Evolutionary conservation across 1,140 invertebrate species (phyloP).

Genomic region (Chymomyza costata): DNA sequence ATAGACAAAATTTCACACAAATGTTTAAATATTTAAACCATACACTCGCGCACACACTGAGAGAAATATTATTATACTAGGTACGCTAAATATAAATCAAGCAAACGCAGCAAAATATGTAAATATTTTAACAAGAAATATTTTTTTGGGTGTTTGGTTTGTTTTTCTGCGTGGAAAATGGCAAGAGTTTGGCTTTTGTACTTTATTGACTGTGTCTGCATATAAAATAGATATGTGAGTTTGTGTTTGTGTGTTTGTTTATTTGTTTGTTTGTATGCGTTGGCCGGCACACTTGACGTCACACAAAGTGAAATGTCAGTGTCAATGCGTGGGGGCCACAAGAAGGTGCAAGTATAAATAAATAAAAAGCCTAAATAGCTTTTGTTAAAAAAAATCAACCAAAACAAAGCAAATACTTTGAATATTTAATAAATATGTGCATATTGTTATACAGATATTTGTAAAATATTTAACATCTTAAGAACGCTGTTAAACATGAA

Average conservation of each 20-base stretch:
- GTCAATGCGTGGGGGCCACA: slow-evolving; percentile 49
- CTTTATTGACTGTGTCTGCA: slow-evolving; percentile 36
- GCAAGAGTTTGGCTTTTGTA: slow-evolving; percentile 53
- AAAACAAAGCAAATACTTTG: slow-evolving; percentile 3
- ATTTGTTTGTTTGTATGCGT: background rate
- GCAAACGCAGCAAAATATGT: slow-evolving; percentile 13
- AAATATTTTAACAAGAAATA: slow-evolving; percentile 41
- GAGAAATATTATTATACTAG: too few relatives aligned
- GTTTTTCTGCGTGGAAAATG: slow-evolving; percentile 44
- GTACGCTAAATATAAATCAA: too few relatives aligned
- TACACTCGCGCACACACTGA: slow-evolving; percentile 14
- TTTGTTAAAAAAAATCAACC: slow-evolving; percentile 2
- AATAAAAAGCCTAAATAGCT: slow-evolving; percentile 23
- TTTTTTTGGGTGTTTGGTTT: slow-evolving; percentile 18
- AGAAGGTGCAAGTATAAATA: slow-evolving; percentile 18
- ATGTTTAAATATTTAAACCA: slow-evolving; percentile 25
- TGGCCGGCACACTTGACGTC: slow-evolving; percentile 48
- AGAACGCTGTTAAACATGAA: background rate
- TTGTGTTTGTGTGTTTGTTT: slow-evolving; percentile 8
- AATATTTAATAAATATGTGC: background rate
- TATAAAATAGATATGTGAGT: slow-evolving; percentile 3
- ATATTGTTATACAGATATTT: background rate
- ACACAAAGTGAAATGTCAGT: slow-evolving; percentile 62
- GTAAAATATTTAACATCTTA: background rate
- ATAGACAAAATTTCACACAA: slow-evolving; percentile 24